phyloP scores from a whole-genome alignment of 2,113 vertebrate species.

The Myrmophylax atrothorax region DNA sequence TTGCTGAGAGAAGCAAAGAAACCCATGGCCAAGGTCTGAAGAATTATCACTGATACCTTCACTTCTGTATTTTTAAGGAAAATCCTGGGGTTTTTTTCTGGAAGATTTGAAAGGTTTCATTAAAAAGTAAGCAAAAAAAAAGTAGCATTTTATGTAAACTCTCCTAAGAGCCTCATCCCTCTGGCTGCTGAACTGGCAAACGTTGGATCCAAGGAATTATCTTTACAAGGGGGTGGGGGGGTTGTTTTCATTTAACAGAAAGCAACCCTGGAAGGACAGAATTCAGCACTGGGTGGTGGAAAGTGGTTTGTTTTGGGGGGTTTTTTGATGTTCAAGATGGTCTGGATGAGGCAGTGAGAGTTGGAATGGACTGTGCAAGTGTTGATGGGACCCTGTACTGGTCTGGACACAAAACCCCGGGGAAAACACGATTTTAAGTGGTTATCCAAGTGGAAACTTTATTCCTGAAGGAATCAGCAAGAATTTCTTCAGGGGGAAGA shows the following conservation, averaged over 20 bases:
- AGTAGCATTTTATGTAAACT: neutral
- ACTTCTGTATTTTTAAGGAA: neutral
- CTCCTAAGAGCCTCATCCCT: neutral
- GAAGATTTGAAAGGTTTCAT: neutral
- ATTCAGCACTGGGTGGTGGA: neutral
- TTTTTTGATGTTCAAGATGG: neutral
- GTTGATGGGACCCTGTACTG: neutral
- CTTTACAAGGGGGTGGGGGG: neutral
- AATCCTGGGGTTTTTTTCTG: accelerated
- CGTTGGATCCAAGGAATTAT: neutral
- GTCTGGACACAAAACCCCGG: neutral
- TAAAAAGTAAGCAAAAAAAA: no score
- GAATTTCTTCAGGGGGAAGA: neutral
- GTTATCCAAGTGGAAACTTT: neutral
- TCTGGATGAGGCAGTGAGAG: accelerated
- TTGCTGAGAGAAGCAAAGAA: neutral
- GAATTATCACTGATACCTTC: neutral
- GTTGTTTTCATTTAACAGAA: neutral
- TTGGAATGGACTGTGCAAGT: neutral
- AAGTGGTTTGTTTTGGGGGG: neutral
- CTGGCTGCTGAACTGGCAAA: neutral
- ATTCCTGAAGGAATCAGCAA: neutral
- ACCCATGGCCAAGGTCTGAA: neutral
- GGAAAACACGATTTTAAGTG: accelerated
- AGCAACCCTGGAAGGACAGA: neutral